These are phyloP conservation scores for Meghimatium bilineatum DNA, from an alignment of 2,888 invertebrate species.

Conservation along the genomic window DNA sequence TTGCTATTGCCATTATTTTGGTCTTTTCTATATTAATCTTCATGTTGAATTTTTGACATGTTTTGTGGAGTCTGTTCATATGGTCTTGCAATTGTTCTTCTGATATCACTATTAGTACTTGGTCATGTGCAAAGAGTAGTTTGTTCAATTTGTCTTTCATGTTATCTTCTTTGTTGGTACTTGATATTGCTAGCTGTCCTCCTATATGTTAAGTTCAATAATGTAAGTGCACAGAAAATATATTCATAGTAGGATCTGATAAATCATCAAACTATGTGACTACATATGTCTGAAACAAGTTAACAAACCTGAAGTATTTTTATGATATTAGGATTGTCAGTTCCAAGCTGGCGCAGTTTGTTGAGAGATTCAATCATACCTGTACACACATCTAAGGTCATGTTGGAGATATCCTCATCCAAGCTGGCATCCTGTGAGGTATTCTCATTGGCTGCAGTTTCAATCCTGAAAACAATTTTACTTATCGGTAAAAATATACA, in stretches of 20 bases:
- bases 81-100: too few relatives aligned
- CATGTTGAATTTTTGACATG: too few relatives aligned
- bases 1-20: too few relatives aligned
- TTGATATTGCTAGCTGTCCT: too few relatives aligned
- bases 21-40: too few relatives aligned
- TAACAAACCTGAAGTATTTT: constrained; percentile 43
- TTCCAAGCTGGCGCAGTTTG: constrained; percentile 42
- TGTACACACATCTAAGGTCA: constrained; percentile 47
- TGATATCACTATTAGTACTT: too few relatives aligned
- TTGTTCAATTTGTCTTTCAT: too few relatives aligned
- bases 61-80: too few relatives aligned
- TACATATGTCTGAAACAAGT: neutral
- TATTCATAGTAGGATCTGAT: neutral
- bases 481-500: neutral
- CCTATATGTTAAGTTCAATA: too few relatives aligned
- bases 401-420: constrained; percentile 45
- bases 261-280: neutral
- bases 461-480: constrained; percentile 1
- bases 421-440: neutral
- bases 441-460: neutral
- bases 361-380: constrained; percentile 47
- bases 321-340: constrained; percentile 39
- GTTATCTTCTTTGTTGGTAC: too few relatives aligned
- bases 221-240: too few relatives aligned
- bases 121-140: too few relatives aligned